Base-by-base conservation (phyloP, 2,888 invertebrate species). In the Tinea trinotella region DNA sequence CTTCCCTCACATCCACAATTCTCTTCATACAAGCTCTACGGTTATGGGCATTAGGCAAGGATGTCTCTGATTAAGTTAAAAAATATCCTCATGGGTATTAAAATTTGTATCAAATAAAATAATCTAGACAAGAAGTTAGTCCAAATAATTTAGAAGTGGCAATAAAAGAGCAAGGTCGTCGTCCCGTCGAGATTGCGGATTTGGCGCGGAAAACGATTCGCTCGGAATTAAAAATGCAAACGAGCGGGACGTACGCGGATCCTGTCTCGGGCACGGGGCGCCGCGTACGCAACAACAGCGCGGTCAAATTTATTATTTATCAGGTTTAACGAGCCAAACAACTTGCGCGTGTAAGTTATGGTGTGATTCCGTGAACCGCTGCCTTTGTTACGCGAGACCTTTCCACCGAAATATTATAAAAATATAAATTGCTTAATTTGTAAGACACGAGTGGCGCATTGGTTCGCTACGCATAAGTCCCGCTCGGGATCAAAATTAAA, bases 121-220 rank as follows among this genome's bases (percentile, higher is more conserved):
- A 35, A 35, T 35, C 6, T 40, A 40, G 40, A 40, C 13, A 13
- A 40, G n/a, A 40, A 4, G n/a, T 40, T 40, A 2, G n/a, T 40
- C 40, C 4, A 12, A 40, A 4, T 15, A 13, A 12, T 40, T 48
- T 19, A 48, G 48, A 48, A 48, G 18, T 18, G 46, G 18, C 12
- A 67, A 64, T 65, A 70, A 69, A 71, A 67, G 61, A 68, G 63
- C 80, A 83, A 81, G 81, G 81, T 82, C 81, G 76, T 77, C 79
- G 83, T 62, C 78, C 82, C 76, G 73, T 56, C 63, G 66, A 72
- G 76, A 79, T 80, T 77, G 76, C 80, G 81, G 80, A 80, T 77
- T 74, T 65, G 62, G 64, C 59, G 59, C 59, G 61, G 58, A 53
- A 2, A 24, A 22, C 35, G 18, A 36, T 40, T 40, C 17, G 9